Base-by-base conservation (phyloP, 2,888 invertebrate species). In the Drosophila mimica region DNA sequence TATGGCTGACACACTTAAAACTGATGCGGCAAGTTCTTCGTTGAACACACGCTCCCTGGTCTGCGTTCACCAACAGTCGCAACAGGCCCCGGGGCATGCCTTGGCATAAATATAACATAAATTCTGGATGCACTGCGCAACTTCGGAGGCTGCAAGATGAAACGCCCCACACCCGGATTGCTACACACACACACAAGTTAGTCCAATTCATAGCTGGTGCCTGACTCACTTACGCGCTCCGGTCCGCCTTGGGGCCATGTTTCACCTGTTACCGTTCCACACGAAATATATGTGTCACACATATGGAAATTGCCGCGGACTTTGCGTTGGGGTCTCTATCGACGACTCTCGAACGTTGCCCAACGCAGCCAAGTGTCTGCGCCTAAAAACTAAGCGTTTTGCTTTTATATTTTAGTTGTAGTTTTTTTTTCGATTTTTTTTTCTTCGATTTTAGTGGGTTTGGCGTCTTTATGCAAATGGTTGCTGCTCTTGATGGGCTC, bases 391-490 rank as follows among this genome's bases (percentile, higher is more conserved):
- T 56, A 60, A 76, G 73, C 62, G 65, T 56, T 53, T 70, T 53
- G 9, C 6, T n/a, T 51, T 30, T 51, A 30, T 51, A 11, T 51
- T 25, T 31, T 36, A 40, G 28, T 51, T 30, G 17, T 48, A 13
- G 33, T 30, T 49, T 46, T 25, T 20, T 20, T 61, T 53, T 52
- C n/a, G n/a, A n/a, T 13, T 38, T 13, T 38, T n/a, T 38, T 34
- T 57, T 56, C 20, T 56, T 48, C 36, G 38, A 25, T 36, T 63
- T 64, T 60, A 43, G 79, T 72, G 76, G 68, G 70, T 62, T 80
- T 77, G 88, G 62, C 71, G 72, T 81, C 73, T 83, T 83, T 78
- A 85, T 83, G 88, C 81, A 85, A 85, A 81, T 80, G 76, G 70
- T 69, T 31, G 65, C 52, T 69, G 73, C 85, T 73, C 74, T 86